Base-by-base conservation (phyloP, 2,888 invertebrate genomes). In the Pristionchus entomophagus region DNA sequence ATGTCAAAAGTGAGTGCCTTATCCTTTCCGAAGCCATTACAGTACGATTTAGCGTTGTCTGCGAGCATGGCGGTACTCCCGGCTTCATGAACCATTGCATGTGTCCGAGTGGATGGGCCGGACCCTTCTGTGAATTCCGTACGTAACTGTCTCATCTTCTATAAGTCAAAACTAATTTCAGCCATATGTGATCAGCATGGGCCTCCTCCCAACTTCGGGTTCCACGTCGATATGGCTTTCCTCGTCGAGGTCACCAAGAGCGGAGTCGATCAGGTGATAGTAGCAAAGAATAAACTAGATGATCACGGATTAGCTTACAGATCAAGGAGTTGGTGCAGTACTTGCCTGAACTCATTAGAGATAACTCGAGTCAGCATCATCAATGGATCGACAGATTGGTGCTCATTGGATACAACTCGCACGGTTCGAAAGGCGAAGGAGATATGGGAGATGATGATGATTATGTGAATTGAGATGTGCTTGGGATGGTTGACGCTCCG, bases 61-160 rank as follows among this genome's bases (percentile, higher is more conserved):
- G 91, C 86, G 89, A 86, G 82, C 91, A 91, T 53, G 91, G 91
- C 35, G 91, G 91, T 83, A 91, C 91, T 8, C 86, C 87, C 6
- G 80, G 80, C 2, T 49, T 49, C 49, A 19, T n/a, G 19, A n/a
- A 35, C 8, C n/a, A 10, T 14, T 91, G 91, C 78, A 65, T 91
- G 91, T 91, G 91, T 77, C 87, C 89, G 35, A 86, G 87, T 77
- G 90, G 90, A 53, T 90, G 88, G 82, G 86, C 85, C 26, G 91
- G 91, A 83, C 83, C 88, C 12, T 88, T 85, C 86, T 91, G 91
- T 83, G 88, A 88, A 69, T 88, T 73, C 14, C 86, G 89, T 90
- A 45, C 45, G 86, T 80, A 12, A 35, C 10, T n/a, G 22, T 29
- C 32, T 14, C 10, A 2, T 38, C 38, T 2, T 19, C 19, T 32